Evolutionary conservation across 2,888 invertebrate genomes (phyloP).

Genomic region (Rhamnusium bicolor): DNA sequence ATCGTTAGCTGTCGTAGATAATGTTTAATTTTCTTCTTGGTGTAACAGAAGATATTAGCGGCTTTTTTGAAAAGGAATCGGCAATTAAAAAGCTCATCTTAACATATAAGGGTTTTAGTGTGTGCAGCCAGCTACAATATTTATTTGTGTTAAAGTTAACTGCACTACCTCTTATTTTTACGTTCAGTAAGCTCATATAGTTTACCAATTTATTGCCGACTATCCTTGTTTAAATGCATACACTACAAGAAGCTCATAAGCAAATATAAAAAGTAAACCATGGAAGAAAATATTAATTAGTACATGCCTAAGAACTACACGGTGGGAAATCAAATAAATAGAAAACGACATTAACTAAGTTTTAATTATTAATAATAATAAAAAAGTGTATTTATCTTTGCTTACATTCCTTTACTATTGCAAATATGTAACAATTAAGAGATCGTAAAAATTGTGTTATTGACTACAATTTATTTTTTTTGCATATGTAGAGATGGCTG

Average conservation of each 20-base stretch:
- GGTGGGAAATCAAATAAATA: neutral
- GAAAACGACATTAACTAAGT: neutral
- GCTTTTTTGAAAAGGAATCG: constrained; percentile 55
- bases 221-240: neutral
- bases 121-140: constrained; percentile 30
- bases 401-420: too few relatives aligned
- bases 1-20: constrained; percentile 49
- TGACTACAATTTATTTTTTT: too few relatives aligned
- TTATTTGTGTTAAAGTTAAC: constrained; percentile 38
- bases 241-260: neutral
- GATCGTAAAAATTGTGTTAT: too few relatives aligned
- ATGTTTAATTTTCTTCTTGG: constrained; percentile 45
- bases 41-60: constrained; percentile 55
- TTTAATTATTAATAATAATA: too few relatives aligned
- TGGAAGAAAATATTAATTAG: neutral
- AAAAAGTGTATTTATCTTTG: too few relatives aligned
- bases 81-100: constrained; percentile 54
- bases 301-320: neutral
- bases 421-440: too few relatives aligned
- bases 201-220: neutral
- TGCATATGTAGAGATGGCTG: too few relatives aligned
- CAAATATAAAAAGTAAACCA: neutral
- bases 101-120: constrained; percentile 43
- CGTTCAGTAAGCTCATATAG: constrained; percentile 7
- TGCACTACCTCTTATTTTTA: constrained; percentile 7